Evolutionary conservation across 1,140 invertebrate species (phyloP).

Genomic region (Scaptomyza hsui): DNA sequence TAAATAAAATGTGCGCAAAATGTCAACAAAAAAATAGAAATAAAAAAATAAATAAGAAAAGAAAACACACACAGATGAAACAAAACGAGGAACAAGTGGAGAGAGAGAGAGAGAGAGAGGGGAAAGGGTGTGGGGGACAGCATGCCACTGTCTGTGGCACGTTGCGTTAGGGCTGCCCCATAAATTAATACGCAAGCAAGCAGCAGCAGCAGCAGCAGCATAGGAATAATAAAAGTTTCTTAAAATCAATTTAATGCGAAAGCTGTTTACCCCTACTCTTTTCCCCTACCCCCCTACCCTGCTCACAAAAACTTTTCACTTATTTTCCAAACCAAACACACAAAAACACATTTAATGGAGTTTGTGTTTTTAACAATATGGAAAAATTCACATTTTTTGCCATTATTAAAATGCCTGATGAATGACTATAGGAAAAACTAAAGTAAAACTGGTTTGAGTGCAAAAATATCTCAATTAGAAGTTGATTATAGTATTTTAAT

Average conservation of each 20-base stretch:
- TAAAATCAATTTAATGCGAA: conserved; percentile 37
- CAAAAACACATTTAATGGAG: conserved; percentile 5
- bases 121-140: not conserved
- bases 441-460: too few species aligned
- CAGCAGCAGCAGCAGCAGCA: not conserved
- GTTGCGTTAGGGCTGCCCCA: conserved; percentile 26
- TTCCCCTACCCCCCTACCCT: not conserved
- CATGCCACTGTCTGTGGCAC: conserved; percentile 30
- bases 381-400: not conserved
- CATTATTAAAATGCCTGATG: too few species aligned
- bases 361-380: conserved; percentile 2
- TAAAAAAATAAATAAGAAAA: conserved; percentile 54
- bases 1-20: conserved; percentile 79
- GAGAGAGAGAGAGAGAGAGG: not conserved
- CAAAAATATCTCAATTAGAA: too few species aligned
- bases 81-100: not conserved
- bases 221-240: conserved; percentile 29
- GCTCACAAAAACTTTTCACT: not conserved
- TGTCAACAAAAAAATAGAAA: too few species aligned
- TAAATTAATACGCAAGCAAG: conserved; percentile 13
- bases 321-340: not conserved
- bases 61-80: not conserved
- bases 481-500: too few species aligned
- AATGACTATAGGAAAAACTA: too few species aligned
- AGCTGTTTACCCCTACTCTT: conserved; percentile 5